Percentiles rank a stretch among this genome's conserved stretches.
These are phyloP conservation scores for Carassius carassius DNA, from an alignment of 2,113 vertebrate genomes.

Conservation along the genomic window DNA sequence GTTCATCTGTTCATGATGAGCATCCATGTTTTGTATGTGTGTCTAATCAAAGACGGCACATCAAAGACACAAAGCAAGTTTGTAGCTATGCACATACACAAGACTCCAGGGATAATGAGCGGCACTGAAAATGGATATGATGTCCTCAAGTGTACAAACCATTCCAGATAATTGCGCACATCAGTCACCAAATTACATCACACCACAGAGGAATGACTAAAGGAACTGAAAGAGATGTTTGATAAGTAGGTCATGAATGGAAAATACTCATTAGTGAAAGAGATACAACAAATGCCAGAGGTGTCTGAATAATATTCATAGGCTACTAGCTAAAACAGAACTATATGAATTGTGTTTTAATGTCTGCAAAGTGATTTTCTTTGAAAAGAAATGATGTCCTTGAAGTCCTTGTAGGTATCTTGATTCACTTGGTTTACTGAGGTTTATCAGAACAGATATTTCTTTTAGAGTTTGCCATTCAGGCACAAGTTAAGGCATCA, in stretches of 20 bases:
- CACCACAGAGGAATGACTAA: constrained; percentile 52
- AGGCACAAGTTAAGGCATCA: background rate
- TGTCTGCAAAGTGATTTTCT: background rate
- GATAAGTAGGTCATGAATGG: constrained; percentile 32
- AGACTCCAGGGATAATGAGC: constrained; percentile 47
- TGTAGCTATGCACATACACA: constrained; percentile 29
- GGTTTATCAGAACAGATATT: too few relatives aligned
- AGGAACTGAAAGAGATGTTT: constrained; percentile 38
- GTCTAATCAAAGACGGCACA: background rate
- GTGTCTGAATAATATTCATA: background rate
- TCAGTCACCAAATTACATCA: constrained; percentile 66
- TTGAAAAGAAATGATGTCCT: background rate
- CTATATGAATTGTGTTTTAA: too few relatives aligned
- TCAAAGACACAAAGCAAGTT: constrained; percentile 46
- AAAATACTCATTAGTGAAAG: constrained; percentile 62
- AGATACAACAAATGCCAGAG: constrained; percentile 16
- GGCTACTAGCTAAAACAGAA: background rate
- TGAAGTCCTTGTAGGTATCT: constrained; percentile 4
- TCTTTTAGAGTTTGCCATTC: background rate
- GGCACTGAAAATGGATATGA: constrained; percentile 43
- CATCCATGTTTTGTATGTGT: constrained; percentile 6
- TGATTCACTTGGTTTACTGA: background rate
- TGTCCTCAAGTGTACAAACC: constrained; percentile 49
- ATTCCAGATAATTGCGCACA: constrained; percentile 63
- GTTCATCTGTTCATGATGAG: background rate